These are phyloP conservation scores for Silurus aristotelis DNA, from an alignment of 2,797 vertebrate species.

Conservation along the genomic window DNA sequence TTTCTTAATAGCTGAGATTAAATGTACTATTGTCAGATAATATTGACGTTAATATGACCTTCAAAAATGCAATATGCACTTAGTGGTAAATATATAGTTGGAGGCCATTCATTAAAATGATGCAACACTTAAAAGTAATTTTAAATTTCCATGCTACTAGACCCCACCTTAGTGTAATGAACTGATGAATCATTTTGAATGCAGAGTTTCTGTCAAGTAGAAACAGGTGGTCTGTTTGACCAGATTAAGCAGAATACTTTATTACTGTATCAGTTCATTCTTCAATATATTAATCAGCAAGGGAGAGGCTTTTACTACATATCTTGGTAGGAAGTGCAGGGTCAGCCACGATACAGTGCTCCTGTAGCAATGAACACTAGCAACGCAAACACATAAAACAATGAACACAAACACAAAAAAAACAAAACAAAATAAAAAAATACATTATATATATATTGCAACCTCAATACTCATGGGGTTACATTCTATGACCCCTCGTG, in stretches of 20 bases:
- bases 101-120: slow-evolving; percentile 22
- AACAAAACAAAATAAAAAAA: too few relatives aligned
- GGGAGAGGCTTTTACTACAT: too few relatives aligned
- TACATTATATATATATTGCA: too few relatives aligned
- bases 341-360: too few relatives aligned
- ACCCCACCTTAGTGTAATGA: slow-evolving; percentile 40
- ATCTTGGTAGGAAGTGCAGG: too few relatives aligned
- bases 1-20: background rate
- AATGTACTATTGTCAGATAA: background rate
- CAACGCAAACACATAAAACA: too few relatives aligned
- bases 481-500: too few relatives aligned
- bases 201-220: background rate
- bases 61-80: background rate
- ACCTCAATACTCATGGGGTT: too few relatives aligned
- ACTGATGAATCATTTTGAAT: slow-evolving; percentile 27
- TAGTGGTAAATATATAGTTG: background rate
- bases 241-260: background rate
- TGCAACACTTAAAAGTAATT: slow-evolving; percentile 33
- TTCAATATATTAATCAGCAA: too few relatives aligned
- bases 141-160: slow-evolving; percentile 36
- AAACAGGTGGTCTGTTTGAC: background rate
- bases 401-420: too few relatives aligned
- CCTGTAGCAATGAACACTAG: too few relatives aligned
- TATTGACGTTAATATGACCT: background rate
- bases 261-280: background rate